A percentile compares a stretch with the other conserved stretches of the same genome.
Evolutionary conservation across 2,113 vertebrate species (phyloP).

Genomic region (Crotalus tigris): DNA sequence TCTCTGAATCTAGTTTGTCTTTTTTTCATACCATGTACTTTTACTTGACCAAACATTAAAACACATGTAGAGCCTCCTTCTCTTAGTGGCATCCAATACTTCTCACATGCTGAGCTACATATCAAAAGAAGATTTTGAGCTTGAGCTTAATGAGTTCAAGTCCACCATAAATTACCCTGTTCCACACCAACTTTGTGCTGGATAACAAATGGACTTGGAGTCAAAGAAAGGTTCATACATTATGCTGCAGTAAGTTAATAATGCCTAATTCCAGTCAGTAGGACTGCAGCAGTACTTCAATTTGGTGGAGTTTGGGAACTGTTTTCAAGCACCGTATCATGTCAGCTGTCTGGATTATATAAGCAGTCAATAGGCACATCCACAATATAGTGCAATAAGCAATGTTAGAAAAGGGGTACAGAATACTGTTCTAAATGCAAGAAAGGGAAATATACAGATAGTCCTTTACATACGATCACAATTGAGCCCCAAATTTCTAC

Average conservation of each 20-base stretch:
- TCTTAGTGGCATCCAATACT: background rate
- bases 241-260: background rate
- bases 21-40: background rate
- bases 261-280: background rate
- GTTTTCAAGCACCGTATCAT: background rate
- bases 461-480: background rate
- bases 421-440: background rate
- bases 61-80: background rate
- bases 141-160: background rate
- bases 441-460: background rate
- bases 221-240: background rate
- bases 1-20: background rate
- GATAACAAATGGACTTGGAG: background rate
- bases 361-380: background rate
- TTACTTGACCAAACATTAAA: background rate
- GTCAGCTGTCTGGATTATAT: background rate
- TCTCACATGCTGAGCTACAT: background rate
- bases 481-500: background rate
- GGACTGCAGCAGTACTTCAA: background rate
- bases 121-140: background rate
- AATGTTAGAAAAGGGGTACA: background rate
- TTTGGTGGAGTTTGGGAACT: background rate
- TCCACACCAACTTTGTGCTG: background rate
- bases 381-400: background rate
- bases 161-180: background rate